These are phyloP conservation scores for Hypercompe scribonia DNA, from an alignment of 2,888 invertebrate genomes.

Conservation along the genomic window DNA sequence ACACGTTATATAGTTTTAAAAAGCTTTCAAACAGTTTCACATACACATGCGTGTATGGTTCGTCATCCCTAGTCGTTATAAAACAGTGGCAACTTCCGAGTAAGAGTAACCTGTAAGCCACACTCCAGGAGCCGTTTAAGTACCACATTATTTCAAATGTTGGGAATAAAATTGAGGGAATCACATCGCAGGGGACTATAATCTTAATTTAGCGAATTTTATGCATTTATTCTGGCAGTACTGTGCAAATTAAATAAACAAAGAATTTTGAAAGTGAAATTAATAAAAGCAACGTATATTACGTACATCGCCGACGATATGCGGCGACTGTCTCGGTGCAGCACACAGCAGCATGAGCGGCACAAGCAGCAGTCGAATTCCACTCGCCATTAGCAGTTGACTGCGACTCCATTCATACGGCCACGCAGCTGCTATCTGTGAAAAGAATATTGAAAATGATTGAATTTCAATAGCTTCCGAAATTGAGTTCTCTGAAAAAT, in stretches of 20 bases:
- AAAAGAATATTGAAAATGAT: background rate
- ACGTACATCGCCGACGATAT: conserved; percentile 87
- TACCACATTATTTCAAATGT: too few relatives aligned
- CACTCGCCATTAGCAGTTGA: conserved; percentile 91
- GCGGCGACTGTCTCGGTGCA: conserved; percentile 91
- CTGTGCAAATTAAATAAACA: background rate
- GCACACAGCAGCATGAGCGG: conserved; percentile 94
- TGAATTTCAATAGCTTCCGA: background rate
- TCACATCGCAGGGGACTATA: too few relatives aligned
- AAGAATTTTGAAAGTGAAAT: background rate
- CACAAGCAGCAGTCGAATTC: conserved; percentile 90
- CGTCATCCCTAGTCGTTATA: background rate
- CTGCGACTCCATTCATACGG: conserved; percentile 94
- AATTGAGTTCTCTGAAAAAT: background rate
- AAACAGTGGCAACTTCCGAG: background rate
- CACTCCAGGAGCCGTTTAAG: too few relatives aligned
- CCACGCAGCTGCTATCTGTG: conserved; percentile 91
- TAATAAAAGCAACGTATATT: background rate
- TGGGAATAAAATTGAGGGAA: too few relatives aligned
- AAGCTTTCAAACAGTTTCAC: too few relatives aligned
- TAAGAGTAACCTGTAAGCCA: too few relatives aligned
- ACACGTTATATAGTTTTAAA: too few relatives aligned
- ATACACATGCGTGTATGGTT: too few relatives aligned
- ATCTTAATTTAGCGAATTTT: background rate
- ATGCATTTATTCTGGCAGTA: background rate